Conservation (phyloP, 1,140 invertebrate species). For the Drosophila ironensis region DNA sequence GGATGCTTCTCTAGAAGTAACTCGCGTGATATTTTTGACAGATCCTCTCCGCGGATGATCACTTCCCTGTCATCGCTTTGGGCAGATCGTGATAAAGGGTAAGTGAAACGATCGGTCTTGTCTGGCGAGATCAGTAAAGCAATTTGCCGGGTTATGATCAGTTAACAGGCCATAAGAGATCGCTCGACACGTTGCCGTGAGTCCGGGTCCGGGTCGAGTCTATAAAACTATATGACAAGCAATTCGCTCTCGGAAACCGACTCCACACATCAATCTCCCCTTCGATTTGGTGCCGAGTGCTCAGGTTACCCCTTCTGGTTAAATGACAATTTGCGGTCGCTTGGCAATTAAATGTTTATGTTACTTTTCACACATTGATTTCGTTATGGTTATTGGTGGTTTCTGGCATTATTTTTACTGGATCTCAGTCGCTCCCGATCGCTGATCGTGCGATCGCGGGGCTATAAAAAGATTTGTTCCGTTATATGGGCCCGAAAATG, state of each 20-base stretch:
- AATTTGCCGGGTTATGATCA: conserved; percentile 40
- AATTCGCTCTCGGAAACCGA: conserved; percentile 5
- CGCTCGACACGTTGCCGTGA: conserved; percentile 21
- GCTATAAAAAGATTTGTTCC: conserved; percentile 37
- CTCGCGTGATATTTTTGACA: conserved; percentile 1
- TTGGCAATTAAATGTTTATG: conserved; percentile 68
- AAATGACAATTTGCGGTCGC: conserved; percentile 48
- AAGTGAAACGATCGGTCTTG: neutral
- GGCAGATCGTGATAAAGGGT: neutral
- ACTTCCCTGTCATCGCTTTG: neutral
- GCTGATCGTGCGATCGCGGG: conserved; percentile 4
- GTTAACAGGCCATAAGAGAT: conserved; percentile 40
- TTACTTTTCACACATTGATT: conserved; percentile 62
- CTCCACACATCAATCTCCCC: conserved; percentile 31
- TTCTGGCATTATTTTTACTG: conserved; percentile 3
- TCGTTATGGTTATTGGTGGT: conserved; percentile 43
- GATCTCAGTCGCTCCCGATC: conserved; percentile 1
- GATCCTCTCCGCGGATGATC: neutral
- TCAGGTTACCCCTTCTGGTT: conserved; percentile 31
- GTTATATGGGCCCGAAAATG: conserved; percentile 31
- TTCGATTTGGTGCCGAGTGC: conserved; percentile 17
- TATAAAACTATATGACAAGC: conserved; percentile 44
- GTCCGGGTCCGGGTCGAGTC: conserved; percentile 13
- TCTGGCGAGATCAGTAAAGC: conserved; percentile 20
- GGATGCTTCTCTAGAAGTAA: neutral